These are phyloP conservation scores for Antheraea assamensis DNA, from an alignment of 2,888 invertebrate species.

Conservation along the genomic window DNA sequence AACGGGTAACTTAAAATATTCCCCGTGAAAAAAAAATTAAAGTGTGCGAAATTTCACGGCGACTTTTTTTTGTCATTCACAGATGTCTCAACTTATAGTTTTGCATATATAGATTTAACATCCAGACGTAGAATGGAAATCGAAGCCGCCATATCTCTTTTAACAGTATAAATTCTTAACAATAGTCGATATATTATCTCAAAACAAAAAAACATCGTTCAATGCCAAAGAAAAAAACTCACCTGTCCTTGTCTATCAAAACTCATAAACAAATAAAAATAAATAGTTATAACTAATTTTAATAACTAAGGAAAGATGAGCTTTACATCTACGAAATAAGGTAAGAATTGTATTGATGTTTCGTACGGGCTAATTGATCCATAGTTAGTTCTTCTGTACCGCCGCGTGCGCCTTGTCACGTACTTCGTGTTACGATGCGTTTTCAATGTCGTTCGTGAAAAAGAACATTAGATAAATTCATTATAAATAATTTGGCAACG, in stretches of 20 bases:
- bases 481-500: too few relatives aligned
- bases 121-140: too few relatives aligned
- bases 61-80: too few relatives aligned
- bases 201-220: too few relatives aligned
- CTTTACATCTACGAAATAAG: background rate
- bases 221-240: background rate
- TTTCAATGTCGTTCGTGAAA: constrained; percentile 16
- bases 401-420: constrained; percentile 7
- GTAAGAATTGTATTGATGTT: background rate
- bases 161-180: too few relatives aligned
- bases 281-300: background rate
- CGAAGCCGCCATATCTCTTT: too few relatives aligned
- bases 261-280: background rate
- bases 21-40: too few relatives aligned
- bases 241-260: background rate
- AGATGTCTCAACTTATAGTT: too few relatives aligned
- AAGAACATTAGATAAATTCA: background rate
- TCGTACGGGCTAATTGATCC: background rate
- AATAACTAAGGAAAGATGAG: background rate
- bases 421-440: constrained; percentile 3
- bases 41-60: too few relatives aligned
- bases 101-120: too few relatives aligned
- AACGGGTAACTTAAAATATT: too few relatives aligned
- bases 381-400: constrained; percentile 1
- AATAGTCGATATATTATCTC: too few relatives aligned